These are phyloP conservation scores for Hypomesus transpacificus DNA, from an alignment of 2,113 vertebrate species.

Conservation along the genomic window DNA sequence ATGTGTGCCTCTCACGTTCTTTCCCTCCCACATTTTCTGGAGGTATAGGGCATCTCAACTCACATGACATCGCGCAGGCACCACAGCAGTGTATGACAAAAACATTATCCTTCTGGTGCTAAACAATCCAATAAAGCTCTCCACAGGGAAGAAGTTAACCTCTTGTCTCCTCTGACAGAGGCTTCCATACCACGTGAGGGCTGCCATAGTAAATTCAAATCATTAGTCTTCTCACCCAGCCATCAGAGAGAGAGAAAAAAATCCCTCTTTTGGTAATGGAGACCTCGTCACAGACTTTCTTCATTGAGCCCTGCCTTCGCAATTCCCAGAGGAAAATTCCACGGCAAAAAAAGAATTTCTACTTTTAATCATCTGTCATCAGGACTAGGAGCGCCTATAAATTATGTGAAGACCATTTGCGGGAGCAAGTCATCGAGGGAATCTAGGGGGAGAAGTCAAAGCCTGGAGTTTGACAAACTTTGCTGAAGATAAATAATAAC, in stretches of 20 bases:
- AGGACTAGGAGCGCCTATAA: slow-evolving; percentile 99
- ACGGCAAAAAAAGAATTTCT: slow-evolving; percentile 99
- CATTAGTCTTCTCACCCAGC: slow-evolving; percentile 99
- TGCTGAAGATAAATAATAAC: slow-evolving; percentile 99
- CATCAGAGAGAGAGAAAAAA: slow-evolving; percentile 76
- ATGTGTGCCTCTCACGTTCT: slow-evolving; percentile 27
- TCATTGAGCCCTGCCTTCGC: slow-evolving; percentile 98
- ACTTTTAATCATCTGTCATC: slow-evolving; percentile 99
- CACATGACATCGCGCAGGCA: slow-evolving; percentile 37
- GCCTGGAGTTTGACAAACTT: slow-evolving; percentile 99
- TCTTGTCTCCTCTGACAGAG: slow-evolving; percentile 98
- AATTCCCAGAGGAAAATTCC: slow-evolving; percentile 99
- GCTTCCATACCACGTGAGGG: slow-evolving; percentile 96
- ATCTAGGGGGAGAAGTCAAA: slow-evolving; percentile 85
- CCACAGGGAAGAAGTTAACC: slow-evolving; percentile 99
- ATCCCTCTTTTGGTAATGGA: slow-evolving; percentile 99
- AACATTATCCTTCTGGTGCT: slow-evolving; percentile 99
- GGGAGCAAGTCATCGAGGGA: slow-evolving; percentile 95
- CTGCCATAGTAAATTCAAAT: slow-evolving; percentile 99
- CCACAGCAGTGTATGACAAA: slow-evolving; percentile 96
- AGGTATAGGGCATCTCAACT: neutral
- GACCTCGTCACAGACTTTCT: slow-evolving; percentile 99
- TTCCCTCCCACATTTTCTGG: slow-evolving; percentile 16
- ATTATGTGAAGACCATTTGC: slow-evolving; percentile 99
- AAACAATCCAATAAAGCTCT: slow-evolving; percentile 99